Conservation (phyloP, 2,888 invertebrate genomes). For the Eilema depressum region DNA sequence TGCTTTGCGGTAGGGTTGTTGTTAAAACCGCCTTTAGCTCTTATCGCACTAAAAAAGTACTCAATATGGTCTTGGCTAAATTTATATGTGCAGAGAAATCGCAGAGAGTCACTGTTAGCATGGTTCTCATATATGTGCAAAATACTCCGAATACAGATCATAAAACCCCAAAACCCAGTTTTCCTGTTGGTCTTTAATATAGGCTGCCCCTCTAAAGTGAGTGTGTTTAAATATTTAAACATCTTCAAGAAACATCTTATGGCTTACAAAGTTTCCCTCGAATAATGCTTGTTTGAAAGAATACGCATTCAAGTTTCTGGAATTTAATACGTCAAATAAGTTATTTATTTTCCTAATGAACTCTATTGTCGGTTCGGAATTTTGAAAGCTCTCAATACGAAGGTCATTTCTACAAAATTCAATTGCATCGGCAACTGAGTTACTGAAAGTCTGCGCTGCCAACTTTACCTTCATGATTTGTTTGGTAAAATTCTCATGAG, state of each 20-base stretch:
- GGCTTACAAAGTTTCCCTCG: background rate
- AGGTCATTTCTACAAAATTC: no score
- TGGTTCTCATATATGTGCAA: constrained; percentile 8
- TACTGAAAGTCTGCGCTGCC: no score
- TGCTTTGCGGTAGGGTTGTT: constrained; percentile 26
- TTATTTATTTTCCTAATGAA: constrained; percentile 4
- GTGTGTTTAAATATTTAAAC: no score
- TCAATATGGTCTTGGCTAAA: constrained; percentile 29
- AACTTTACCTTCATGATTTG: no score
- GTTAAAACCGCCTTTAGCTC: constrained; percentile 29
- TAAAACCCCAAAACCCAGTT: constrained; percentile 12
- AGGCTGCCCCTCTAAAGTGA: constrained; percentile 1
- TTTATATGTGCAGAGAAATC: constrained; percentile 16
- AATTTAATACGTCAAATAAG: constrained; percentile 13
- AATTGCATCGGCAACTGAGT: no score
- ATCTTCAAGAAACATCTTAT: constrained; percentile 9
- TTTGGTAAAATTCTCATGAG: constrained; percentile 2
- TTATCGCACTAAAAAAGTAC: constrained; percentile 23
- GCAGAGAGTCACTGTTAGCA: background rate
- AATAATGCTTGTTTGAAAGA: constrained; percentile 12
- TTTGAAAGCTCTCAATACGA: no score
- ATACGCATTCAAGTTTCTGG: constrained; percentile 12
- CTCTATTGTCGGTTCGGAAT: no score
- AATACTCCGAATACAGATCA: constrained; percentile 14
- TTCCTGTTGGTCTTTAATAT: constrained; percentile 11